These are phyloP conservation scores for Byasa hedistus DNA, from an alignment of 2,888 invertebrate species.

Conservation along the genomic window DNA sequence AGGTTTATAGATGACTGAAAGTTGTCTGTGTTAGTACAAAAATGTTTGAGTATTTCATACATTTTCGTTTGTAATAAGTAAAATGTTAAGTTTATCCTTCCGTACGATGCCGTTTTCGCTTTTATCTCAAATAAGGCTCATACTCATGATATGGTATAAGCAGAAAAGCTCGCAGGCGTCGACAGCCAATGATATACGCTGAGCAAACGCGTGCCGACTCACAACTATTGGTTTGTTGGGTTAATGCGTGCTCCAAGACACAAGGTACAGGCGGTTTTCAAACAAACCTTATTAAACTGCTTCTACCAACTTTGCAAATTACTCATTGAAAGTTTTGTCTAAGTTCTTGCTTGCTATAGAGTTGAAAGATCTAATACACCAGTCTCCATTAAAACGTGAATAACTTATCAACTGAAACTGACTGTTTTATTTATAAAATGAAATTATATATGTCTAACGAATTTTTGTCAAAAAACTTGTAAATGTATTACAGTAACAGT, in stretches of 20 bases:
- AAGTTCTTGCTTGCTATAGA: too few relatives aligned
- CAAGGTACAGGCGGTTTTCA: constrained; percentile 16
- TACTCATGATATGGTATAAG: constrained; percentile 44
- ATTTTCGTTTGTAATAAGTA: constrained; percentile 34
- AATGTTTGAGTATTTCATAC: constrained; percentile 7
- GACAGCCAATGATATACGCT: constrained; percentile 75
- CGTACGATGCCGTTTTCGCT: constrained; percentile 14
- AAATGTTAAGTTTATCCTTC: constrained; percentile 31
- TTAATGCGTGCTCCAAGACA: constrained; percentile 41
- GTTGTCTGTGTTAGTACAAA: not conserved
- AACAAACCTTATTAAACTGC: not conserved
- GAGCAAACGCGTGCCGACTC: constrained; percentile 73
- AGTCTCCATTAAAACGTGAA: too few relatives aligned
- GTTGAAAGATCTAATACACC: too few relatives aligned
- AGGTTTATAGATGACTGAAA: not conserved
- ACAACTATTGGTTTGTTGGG: constrained; percentile 63
- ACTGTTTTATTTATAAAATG: too few relatives aligned
- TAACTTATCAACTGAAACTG: too few relatives aligned
- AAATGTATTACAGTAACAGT: too few relatives aligned
- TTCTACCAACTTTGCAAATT: not conserved
- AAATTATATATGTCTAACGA: too few relatives aligned
- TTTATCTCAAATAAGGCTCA: constrained; percentile 30
- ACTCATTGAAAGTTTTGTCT: too few relatives aligned
- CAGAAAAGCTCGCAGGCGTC: constrained; percentile 59
- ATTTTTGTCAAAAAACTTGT: too few relatives aligned